These are phyloP conservation scores for Rhegmatorhina hoffmannsi DNA, from an alignment of 2,113 vertebrate species.

Conservation along the genomic window DNA sequence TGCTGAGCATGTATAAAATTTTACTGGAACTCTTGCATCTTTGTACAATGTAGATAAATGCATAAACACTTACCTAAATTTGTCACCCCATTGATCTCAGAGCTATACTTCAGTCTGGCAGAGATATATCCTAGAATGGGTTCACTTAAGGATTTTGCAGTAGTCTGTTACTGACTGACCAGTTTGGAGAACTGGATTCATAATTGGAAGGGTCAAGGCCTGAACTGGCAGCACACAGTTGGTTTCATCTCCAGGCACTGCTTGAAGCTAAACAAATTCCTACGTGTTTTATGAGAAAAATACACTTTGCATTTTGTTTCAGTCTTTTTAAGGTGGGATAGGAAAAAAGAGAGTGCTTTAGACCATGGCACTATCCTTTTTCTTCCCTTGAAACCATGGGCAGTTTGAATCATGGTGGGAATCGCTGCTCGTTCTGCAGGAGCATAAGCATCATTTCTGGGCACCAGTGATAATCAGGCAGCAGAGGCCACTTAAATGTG, in stretches of 20 bases:
- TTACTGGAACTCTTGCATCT: not conserved
- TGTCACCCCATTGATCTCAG: not conserved
- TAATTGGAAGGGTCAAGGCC: not conserved
- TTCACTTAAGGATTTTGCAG: not conserved
- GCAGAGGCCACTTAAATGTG: not conserved
- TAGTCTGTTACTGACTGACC: not conserved
- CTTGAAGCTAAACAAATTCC: not conserved
- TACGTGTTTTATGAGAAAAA: not conserved
- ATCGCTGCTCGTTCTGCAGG: rapidly evolving
- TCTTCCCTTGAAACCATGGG: not conserved
- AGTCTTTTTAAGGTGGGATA: not conserved
- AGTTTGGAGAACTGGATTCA: not conserved
- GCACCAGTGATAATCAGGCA: not conserved
- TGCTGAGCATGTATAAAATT: not conserved
- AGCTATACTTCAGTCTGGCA: not conserved
- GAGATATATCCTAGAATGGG: not conserved
- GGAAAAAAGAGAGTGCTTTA: not conserved
- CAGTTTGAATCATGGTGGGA: not conserved
- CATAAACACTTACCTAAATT: not conserved
- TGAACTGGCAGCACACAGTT: not conserved
- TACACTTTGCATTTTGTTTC: not conserved
- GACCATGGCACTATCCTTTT: not conserved
- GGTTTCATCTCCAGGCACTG: not conserved
- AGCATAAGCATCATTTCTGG: not conserved
- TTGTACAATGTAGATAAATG: not conserved